These are phyloP conservation scores for Apodemus speciosus DNA, from an alignment of 2,113 vertebrate genomes.

Conservation along the genomic window DNA sequence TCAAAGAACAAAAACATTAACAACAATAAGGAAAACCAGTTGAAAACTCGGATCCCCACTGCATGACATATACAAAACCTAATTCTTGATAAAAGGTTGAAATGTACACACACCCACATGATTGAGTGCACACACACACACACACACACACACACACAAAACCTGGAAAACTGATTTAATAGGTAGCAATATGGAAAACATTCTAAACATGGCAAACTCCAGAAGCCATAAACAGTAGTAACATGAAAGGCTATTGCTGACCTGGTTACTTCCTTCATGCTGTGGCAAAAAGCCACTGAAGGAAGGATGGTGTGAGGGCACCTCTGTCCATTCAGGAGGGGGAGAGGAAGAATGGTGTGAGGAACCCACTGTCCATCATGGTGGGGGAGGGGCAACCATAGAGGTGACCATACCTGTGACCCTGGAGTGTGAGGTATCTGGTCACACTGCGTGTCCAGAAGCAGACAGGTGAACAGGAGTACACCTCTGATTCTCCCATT, in stretches of 20 bases:
- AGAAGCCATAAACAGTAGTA: background rate
- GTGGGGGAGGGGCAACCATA: background rate
- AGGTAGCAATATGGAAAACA: background rate
- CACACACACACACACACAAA: background rate
- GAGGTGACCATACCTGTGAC: background rate
- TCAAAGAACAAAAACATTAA: background rate
- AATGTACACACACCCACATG: background rate
- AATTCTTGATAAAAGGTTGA: background rate
- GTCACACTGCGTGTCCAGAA: background rate
- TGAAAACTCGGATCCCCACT: background rate
- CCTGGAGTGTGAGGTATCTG: background rate
- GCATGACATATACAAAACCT: background rate
- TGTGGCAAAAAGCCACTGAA: background rate
- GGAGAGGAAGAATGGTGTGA: too few relatives aligned
- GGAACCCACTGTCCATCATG: background rate
- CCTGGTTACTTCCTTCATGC: background rate
- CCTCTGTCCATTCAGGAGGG: background rate
- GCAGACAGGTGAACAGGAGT: background rate
- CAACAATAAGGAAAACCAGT: background rate
- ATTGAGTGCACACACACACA: too few relatives aligned
- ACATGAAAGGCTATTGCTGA: background rate
- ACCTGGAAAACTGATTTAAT: constrained; percentile 15
- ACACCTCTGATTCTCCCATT: background rate
- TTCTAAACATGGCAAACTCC: constrained; percentile 22
- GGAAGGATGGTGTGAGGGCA: background rate